Evolutionary conservation across 1,140 invertebrate species (phyloP), one percentile per base, ranked within the genome.

Genomic region (Zaprionus tsacasi): DNA sequence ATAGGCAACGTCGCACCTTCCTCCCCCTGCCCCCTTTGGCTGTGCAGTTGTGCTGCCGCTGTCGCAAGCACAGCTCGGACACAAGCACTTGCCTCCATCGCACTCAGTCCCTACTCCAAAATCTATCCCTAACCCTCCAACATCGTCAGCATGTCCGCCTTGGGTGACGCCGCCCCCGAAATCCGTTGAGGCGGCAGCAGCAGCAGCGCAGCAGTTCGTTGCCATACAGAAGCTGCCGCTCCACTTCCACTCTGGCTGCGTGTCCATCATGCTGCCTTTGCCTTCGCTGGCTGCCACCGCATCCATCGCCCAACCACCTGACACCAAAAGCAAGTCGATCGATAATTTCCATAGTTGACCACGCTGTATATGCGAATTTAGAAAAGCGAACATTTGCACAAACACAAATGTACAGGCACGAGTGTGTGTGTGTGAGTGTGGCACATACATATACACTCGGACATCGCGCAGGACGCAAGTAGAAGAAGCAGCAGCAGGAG

Each of bases 341-440:
- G 90, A 91, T 91, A 91, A 91, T 91, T 91, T 91, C 87, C 90
- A 91, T 91, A 91, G 90, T 87, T 91, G 90, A 91, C 90, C 90
- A 89, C 82, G 88, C 91, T 90, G 82, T 91, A 86, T 91, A 91
- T 91, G 90, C 88, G 87, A 91, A 91, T 91, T 91, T 91, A 91
- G 82, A 91, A 77, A 91, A 85, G 83, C 81, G 82, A 82, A 91
- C 90, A 90, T 81, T 90, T 87, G 78, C 77, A 91, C 85, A 89
- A 79, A 82, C 79, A 88, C 76, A 71, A 79, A 78, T 70, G 82
- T 82, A 76, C 36, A 59, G 13, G 38, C 38, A 40, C 76, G 76
- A 66, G 70, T 69, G 40, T 57, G 48, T 57, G 15, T 64, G 7
- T 75, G 38, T 56, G 12, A 48, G 55, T 56, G 61, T 57, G 50